Evolutionary conservation across 2,797 vertebrate genomes (phyloP), one percentile per base, ranked within the genome.

Genomic region (Dryobates pubescens): DNA sequence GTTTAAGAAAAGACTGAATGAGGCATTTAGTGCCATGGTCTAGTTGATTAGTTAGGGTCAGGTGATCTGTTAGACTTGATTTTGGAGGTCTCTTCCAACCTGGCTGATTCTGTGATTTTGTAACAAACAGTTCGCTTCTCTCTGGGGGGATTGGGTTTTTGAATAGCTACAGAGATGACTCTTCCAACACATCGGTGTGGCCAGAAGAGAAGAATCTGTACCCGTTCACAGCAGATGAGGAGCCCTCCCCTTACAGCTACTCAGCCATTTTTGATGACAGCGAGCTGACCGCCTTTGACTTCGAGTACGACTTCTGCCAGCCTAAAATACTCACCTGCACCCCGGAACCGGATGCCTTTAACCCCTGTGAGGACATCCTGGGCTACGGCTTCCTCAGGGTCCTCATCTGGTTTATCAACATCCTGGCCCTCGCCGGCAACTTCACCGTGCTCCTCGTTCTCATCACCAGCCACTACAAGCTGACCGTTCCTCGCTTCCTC

Each of bases 351-450:
- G 98, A 99, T 1, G 98, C 97, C 10, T 99, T 99, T 57, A 99
- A 99, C 70, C 99, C 99, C 22, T 99, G 99, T 0, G 99, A 99
- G 95, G 98, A 99, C 95, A 98, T 99, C 86, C 97, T 99, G 96
- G 98, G 98, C 29, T 98, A 98, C 17, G 71, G 98, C 82, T 98
- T 98, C 38, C 98, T 99, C 57, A 97, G 98, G 84, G 97, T 97
- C 22, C 93, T 98, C 64, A 99, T 99, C 87, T 99, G 99, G 98
- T 97, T 99, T 26, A 98, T 99, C 22, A 98, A 98, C 1, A 84
- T 98, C 68, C 98, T 98, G 0, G 98, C 98, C 30, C 97, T 99
- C 9, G 41, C 89, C 1, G 98, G 98, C 30, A 99, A 99, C 73
- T 88, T 98, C 88, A 97, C 97, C 0, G 99, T 99, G 23, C 97